Percentiles rank a stretch among this genome's conserved stretches.
These are phyloP conservation scores for Kuschelorhynchus macadamiae DNA, from an alignment of 2,888 invertebrate species.

Conservation along the genomic window DNA sequence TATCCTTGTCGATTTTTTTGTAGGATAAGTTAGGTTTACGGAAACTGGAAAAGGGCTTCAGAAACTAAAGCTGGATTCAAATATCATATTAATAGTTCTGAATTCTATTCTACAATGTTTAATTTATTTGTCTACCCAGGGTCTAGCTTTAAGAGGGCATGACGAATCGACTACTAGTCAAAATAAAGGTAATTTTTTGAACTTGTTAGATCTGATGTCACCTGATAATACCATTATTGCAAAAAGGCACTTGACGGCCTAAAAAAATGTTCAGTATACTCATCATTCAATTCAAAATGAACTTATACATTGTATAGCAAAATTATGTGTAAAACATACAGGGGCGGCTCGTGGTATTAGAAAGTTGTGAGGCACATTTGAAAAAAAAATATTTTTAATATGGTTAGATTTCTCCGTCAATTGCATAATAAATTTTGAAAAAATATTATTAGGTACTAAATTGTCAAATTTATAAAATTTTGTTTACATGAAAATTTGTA, in stretches of 20 bases:
- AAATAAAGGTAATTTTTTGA: constrained; percentile 1
- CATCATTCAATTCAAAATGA: background rate
- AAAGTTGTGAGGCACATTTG: no score
- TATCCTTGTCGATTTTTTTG: background rate
- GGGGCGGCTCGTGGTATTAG: no score
- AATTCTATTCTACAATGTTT: background rate
- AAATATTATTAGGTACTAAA: no score
- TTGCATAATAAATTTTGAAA: no score
- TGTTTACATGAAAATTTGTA: no score
- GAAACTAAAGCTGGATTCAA: constrained; percentile 1
- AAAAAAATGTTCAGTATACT: background rate
- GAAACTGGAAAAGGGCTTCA: background rate
- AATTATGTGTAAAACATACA: constrained; percentile 1
- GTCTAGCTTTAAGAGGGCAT: background rate
- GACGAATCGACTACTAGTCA: background rate
- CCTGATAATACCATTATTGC: background rate
- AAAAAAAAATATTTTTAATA: no score
- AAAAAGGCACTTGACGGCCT: background rate
- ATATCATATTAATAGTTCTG: background rate
- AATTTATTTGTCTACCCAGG: background rate
- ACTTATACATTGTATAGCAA: background rate
- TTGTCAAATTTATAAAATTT: no score
- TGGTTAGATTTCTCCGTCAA: no score
- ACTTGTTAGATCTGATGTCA: background rate
- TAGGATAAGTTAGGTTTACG: background rate